Base-by-base conservation (phyloP, 2,113 vertebrate species). In the Irena cyanogastra region DNA sequence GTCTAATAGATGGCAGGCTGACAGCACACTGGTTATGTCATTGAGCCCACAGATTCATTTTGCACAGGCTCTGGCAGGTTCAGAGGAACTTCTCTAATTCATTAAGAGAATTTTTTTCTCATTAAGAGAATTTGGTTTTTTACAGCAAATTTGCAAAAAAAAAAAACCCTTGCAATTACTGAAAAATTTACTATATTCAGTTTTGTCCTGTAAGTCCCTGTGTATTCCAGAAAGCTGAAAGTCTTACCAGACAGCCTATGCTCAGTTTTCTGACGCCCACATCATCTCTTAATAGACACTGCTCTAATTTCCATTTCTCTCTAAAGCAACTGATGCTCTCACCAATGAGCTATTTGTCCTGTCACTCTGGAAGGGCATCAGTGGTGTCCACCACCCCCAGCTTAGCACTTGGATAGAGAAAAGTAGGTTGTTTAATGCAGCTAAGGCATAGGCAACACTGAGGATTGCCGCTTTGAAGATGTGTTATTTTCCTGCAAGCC, bases 361-460 rank as follows among this genome's bases (percentile, higher is more conserved):
- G 76, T 90, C 89, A 61, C 39, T 33, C 76, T 92, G 89, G 35
- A 90, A 96, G 86, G 83, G 39, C 86, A 94, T 68, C 50, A 30
- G 28, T 13, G 35, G 39, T 53, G 68, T 42, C 59, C 50, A 39
- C 54, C 19, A 7, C 63, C 33, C 23, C 31, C 8, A 12, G 54
- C 18, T 3, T n/a, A 80, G n/a, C 16, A 8, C 53, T 75, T 23
- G 50, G 41, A 31, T 71, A 27, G 56, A 66, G 47, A 59, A 27
- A 76, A 71, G 24, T 56, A 54, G 41, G 65, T 54, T 31, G 3
- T 31, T 66, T 71, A 82, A 61, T 28, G 53, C 35, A 49, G 60
- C 63, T 80, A 27, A 86, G 71, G 54, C 50, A 28, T 4, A 45
- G 44, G 50, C 52, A 81, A 24, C 64, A 28, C 3, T 0, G 27